Percentiles rank a stretch among this genome's conserved stretches.
Evolutionary conservation across 2,113 vertebrate genomes (phyloP).

Genomic region (Panthera leo): DNA sequence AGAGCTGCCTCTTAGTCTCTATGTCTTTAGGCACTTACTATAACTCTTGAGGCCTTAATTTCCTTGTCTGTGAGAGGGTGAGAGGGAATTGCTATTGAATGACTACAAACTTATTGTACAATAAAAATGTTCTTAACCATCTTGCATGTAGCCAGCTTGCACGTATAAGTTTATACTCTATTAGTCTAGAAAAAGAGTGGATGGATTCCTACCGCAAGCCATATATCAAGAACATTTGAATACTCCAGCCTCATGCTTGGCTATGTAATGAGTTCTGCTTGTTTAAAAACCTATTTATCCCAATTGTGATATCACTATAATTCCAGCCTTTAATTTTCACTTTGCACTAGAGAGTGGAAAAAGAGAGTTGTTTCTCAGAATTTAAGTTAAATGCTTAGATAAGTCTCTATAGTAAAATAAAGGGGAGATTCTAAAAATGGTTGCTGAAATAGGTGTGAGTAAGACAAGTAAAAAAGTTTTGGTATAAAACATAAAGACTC

Average conservation of each 20-base stretch:
- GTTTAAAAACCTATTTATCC: not conserved
- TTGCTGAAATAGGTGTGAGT: not conserved
- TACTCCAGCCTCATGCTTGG: not conserved
- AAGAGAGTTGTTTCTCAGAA: not conserved
- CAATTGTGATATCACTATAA: not conserved
- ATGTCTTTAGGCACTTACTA: not conserved
- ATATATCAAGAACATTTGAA: not conserved
- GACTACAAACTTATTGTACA: not conserved
- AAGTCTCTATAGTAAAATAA: constrained; percentile 13
- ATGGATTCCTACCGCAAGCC: not conserved
- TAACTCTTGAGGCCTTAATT: not conserved
- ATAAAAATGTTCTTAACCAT: not conserved
- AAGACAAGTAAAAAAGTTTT: not conserved
- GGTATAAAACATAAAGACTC: constrained; percentile 7
- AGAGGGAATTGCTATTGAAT: not conserved
- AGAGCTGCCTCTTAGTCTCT: not conserved
- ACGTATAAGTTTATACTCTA: not conserved
- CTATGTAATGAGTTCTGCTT: not conserved
- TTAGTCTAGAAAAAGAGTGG: not conserved
- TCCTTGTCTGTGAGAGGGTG: not conserved
- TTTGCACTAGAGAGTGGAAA: constrained; percentile 22
- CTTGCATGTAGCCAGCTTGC: not conserved
- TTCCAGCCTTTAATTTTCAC: constrained; percentile 1
- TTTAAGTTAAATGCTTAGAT: constrained; percentile 26
- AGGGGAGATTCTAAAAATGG: not conserved